A percentile compares a stretch with the other conserved stretches of the same genome.
These are phyloP conservation scores for Hycleus phaleratus DNA, from an alignment of 1,140 invertebrate species.

Conservation along the genomic window DNA sequence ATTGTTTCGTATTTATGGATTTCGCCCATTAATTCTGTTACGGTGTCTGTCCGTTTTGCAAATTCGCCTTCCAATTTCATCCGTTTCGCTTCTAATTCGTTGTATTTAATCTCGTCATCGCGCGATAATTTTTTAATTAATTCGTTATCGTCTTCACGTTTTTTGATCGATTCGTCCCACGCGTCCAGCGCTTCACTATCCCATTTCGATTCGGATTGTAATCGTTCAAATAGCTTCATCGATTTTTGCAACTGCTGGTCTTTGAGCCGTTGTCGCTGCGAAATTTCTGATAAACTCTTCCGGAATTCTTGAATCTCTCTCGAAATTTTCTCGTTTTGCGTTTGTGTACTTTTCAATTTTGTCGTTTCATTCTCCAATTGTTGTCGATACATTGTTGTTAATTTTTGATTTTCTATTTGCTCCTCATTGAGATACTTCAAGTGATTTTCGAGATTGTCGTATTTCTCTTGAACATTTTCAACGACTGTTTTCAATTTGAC, in stretches of 20 bases:
- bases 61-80: constrained; percentile 47
- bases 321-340: constrained; percentile 44
- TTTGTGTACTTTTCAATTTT: constrained; percentile 44
- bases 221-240: constrained; percentile 47
- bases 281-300: constrained; percentile 45
- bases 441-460: constrained; percentile 46
- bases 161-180: constrained; percentile 54
- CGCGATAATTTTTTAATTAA: constrained; percentile 56
- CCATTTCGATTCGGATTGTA: constrained; percentile 51
- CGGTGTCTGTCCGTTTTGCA: constrained; percentile 41
- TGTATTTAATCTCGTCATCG: constrained; percentile 54
- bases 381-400: constrained; percentile 40
- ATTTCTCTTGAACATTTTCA: constrained; percentile 34
- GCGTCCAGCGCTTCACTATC: constrained; percentile 52
- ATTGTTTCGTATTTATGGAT: constrained; percentile 46
- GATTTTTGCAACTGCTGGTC: constrained; percentile 29
- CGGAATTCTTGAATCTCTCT: constrained; percentile 45
- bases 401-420: constrained; percentile 49
- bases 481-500: constrained; percentile 20
- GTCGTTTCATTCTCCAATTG: constrained; percentile 57
- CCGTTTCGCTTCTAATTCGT: constrained; percentile 46
- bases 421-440: constrained; percentile 46
- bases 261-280: constrained; percentile 38
- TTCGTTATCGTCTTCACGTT: constrained; percentile 51
- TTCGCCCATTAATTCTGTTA: constrained; percentile 45